Evolutionary conservation across 1,140 invertebrate genomes (phyloP).

Genomic region (Cyclina sinensis): DNA sequence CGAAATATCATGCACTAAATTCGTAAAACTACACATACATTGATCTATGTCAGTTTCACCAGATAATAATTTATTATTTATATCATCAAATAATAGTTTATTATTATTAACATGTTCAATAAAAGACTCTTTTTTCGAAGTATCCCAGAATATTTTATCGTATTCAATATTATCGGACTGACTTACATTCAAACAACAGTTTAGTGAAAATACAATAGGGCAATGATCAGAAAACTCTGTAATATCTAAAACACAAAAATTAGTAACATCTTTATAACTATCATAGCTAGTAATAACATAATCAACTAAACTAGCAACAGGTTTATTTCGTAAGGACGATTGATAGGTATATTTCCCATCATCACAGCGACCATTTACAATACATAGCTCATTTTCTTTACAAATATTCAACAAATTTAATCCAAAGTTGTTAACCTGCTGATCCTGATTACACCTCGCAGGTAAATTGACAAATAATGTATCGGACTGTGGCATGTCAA

Average conservation of each 20-base stretch:
- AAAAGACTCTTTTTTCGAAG: neutral
- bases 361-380: conserved; percentile 38
- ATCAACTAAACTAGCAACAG: neutral
- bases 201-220: neutral
- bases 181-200: neutral
- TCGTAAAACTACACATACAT: neutral
- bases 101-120: neutral
- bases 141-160: neutral
- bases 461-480: neutral
- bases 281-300: conserved; percentile 7
- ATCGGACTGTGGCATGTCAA: neutral
- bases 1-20: neutral
- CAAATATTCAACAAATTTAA: conserved; percentile 11
- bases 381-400: conserved; percentile 35
- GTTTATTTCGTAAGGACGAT: neutral
- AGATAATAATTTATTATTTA: neutral
- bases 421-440: conserved; percentile 1
- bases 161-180: neutral
- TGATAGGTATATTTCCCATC: neutral
- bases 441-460: neutral
- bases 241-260: conserved; percentile 10
- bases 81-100: neutral
- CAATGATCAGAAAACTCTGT: conserved; percentile 21
- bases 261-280: neutral
- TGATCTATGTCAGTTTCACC: neutral